Evolutionary conservation across 2,888 invertebrate species (phyloP).

Genomic region (Xestoiulus laeticollis): DNA sequence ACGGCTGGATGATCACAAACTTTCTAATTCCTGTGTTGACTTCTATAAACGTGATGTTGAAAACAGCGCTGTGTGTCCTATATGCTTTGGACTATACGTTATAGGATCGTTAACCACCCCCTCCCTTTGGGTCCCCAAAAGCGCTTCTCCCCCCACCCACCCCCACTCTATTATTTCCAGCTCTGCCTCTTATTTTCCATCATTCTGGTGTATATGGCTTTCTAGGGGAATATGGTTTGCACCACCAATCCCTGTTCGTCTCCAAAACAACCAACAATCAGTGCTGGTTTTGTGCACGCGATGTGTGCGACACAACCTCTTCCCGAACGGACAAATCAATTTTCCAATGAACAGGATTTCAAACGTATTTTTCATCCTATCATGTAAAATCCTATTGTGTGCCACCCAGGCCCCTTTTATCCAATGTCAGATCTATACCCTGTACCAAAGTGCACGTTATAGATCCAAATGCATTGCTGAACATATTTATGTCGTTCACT

Average conservation of each 20-base stretch:
- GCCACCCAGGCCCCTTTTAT: not conserved
- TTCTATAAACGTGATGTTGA: not conserved
- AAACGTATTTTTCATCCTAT: constrained; percentile 18
- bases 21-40: constrained; percentile 3
- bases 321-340: constrained; percentile 34
- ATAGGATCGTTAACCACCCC: not conserved
- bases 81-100: not conserved
- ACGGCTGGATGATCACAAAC: not conserved
- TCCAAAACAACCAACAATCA: constrained; percentile 50
- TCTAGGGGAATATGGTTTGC: not conserved
- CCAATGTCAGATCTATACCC: constrained; percentile 28
- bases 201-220: not conserved
- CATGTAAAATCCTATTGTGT: constrained; percentile 35
- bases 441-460: not conserved
- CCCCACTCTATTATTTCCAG: not conserved
- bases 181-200: constrained; percentile 4
- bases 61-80: not conserved
- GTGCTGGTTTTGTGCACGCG: constrained; percentile 34
- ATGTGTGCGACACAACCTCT: constrained; percentile 40
- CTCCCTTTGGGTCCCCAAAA: not conserved
- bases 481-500: not conserved
- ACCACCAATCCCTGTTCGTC: constrained; percentile 47
- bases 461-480: constrained; percentile 35
- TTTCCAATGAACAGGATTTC: constrained; percentile 38
- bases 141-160: not conserved